phyloP scores from a whole-genome alignment of 2,113 vertebrate species.

The Mustela nigripes region DNA sequence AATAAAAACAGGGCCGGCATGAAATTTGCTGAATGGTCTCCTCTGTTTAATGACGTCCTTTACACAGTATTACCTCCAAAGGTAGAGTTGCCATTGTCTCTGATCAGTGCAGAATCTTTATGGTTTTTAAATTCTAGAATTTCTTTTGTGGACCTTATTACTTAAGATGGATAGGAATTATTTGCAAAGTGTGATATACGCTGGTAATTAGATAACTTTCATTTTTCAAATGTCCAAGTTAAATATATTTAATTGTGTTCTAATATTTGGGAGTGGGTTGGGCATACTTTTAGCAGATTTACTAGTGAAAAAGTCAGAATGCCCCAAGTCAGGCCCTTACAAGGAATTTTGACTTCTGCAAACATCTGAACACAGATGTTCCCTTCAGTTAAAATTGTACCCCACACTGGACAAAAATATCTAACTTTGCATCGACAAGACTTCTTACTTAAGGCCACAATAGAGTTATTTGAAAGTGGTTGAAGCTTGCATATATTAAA shows the following conservation, averaged over 20 bases:
- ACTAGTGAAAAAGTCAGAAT: background rate
- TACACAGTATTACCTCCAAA: constrained; percentile 39
- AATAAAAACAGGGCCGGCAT: constrained; percentile 61
- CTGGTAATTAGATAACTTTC: background rate
- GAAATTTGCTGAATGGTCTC: constrained; percentile 35
- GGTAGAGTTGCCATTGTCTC: background rate
- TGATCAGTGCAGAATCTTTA: background rate
- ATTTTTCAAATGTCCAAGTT: background rate
- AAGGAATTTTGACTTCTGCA: background rate
- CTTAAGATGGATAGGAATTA: background rate
- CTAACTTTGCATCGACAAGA: background rate
- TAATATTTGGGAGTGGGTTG: background rate
- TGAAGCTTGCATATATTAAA: background rate
- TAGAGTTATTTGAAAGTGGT: background rate
- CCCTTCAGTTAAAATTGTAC: background rate
- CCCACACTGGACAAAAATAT: background rate
- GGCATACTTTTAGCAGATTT: background rate
- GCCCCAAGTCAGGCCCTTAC: background rate
- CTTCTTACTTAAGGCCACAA: background rate
- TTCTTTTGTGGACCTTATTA: background rate
- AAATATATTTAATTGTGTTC: background rate
- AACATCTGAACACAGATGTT: background rate
- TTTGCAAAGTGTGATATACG: background rate
- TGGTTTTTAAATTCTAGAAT: background rate
- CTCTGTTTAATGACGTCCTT: background rate